A percentile compares a stretch with the other conserved stretches of the same genome.
Evolutionary conservation across 2,888 invertebrate species (phyloP).

Genomic region (Onthophagus sagittarius): DNA sequence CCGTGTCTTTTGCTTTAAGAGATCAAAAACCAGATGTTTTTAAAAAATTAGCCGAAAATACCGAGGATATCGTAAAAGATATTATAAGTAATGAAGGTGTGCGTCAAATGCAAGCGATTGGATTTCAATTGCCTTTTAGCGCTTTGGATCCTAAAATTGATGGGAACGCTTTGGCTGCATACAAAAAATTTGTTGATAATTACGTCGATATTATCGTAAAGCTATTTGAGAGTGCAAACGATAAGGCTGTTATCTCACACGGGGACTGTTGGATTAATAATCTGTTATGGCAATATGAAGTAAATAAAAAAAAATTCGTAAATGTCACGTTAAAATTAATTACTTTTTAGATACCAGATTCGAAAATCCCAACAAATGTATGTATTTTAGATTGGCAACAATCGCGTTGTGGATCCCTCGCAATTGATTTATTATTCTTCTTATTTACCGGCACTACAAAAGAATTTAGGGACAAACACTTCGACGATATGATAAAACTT

Average conservation of each 20-base stretch:
- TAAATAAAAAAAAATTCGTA: neutral
- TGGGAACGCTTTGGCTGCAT: slow-evolving; percentile 1
- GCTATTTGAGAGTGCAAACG: neutral
- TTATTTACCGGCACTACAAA: slow-evolving; percentile 37
- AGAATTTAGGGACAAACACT: slow-evolving; percentile 34
- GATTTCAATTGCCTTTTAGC: neutral
- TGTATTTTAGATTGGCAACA: slow-evolving; percentile 37
- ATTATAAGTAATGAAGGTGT: neutral
- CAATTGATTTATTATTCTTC: slow-evolving; percentile 38
- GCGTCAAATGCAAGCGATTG: neutral
- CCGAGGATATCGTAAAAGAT: neutral
- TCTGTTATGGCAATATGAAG: slow-evolving; percentile 34
- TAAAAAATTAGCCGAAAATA: neutral
- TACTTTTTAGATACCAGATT: slow-evolving; percentile 12
- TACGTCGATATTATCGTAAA: neutral
- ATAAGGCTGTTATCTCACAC: slow-evolving; percentile 33
- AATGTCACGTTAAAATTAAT: neutral
- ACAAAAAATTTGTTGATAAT: slow-evolving; percentile 14
- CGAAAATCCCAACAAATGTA: slow-evolving; percentile 29
- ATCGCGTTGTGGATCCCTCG: slow-evolving; percentile 31
- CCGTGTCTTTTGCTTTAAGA: slow-evolving; percentile 35
- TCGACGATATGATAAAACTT: slow-evolving; percentile 33
- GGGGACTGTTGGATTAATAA: slow-evolving; percentile 36
- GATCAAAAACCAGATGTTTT: slow-evolving; percentile 28
- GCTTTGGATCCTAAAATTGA: slow-evolving; percentile 11